Evolutionary conservation across 2,113 vertebrate species (phyloP), one percentile per base, ranked within the genome.

Genomic region (Phylloscopus trochiloides): DNA sequence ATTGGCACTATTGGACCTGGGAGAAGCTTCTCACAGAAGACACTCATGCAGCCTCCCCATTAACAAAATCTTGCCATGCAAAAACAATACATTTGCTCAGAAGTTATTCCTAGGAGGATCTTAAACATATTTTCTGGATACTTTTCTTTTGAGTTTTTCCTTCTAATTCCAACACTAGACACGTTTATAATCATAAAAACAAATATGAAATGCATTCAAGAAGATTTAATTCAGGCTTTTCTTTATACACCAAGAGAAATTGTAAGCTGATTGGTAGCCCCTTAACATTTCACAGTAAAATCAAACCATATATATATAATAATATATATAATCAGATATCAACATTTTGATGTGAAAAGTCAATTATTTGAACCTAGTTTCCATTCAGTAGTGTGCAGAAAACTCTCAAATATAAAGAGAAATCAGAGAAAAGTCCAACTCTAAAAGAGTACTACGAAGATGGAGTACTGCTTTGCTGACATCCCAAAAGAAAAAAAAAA

Each of bases 1-100:
- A 28, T 1, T 38, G 31, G 6, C 8, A n/a, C 7, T 42, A 1
- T 1, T 2, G 2, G 10, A 75, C 25, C 52, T 21, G 6, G 5
- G 22, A 8, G 16, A 83, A 75, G 5, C 10, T 71, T 71, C 31
- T 51, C 32, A 47, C 8, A 57, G 57, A 61, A 51, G 14, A 9
- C 50, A 40, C 4, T 8, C 6, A 5, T 42, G 24, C 17, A 40
- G 19, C 24, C 7, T 40, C 34, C 5, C 16, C 10, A 14, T 25
- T 13, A 42, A 66, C 31, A 66, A 75, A 57, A 34, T 42, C 14
- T 55, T 73, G 15, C 17, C 7, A 20, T 0, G 0, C 7, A 63
- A 73, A 81, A 31, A 11, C 5, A 72, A 25, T 63, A 34, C 2
- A 36, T 59, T 65, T 54, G 3, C 11, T 90, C 38, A 63, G 25